A percentile compares a stretch with the other conserved stretches of the same genome.
Evolutionary conservation across 2,888 invertebrate species (phyloP).

Genomic region (Amiota mariae): DNA sequence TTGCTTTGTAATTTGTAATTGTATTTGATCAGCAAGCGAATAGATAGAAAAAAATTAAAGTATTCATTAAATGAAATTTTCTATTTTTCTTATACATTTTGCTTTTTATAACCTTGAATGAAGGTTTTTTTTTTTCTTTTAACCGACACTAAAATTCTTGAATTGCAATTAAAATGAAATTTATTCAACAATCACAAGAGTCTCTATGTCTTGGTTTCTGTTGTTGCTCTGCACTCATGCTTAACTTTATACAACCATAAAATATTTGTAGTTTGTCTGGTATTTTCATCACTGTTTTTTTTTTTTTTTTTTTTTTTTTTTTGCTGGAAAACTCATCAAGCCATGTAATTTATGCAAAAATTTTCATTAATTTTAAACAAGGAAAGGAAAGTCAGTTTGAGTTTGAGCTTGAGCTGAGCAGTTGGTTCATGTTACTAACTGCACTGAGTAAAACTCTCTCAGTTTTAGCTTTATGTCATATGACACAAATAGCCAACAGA

Average conservation of each 20-base stretch:
- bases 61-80: too few species aligned
- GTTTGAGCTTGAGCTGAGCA: slow-evolving; percentile 1
- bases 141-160: too few species aligned
- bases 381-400: background rate
- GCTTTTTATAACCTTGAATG: too few species aligned
- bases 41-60: too few species aligned
- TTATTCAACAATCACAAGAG: too few species aligned
- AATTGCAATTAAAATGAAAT: too few species aligned
- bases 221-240: background rate
- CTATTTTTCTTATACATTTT: too few species aligned
- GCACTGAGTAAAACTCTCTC: background rate
- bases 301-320: too few species aligned
- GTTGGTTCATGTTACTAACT: background rate
- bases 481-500: slow-evolving; percentile 31
- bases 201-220: too few species aligned
- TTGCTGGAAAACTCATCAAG: slow-evolving; percentile 41
- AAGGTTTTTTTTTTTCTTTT: too few species aligned
- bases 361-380: slow-evolving; percentile 34
- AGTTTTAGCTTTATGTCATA: background rate
- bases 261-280: too few species aligned
- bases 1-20: background rate
- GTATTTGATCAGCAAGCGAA: background rate
- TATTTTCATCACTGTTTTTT: background rate
- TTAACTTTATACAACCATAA: background rate
- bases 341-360: slow-evolving; percentile 61